Percentiles rank a stretch among this genome's conserved stretches.
Evolutionary conservation across 2,888 invertebrate species (phyloP).

Genomic region (Psylliodes chrysocephalus): DNA sequence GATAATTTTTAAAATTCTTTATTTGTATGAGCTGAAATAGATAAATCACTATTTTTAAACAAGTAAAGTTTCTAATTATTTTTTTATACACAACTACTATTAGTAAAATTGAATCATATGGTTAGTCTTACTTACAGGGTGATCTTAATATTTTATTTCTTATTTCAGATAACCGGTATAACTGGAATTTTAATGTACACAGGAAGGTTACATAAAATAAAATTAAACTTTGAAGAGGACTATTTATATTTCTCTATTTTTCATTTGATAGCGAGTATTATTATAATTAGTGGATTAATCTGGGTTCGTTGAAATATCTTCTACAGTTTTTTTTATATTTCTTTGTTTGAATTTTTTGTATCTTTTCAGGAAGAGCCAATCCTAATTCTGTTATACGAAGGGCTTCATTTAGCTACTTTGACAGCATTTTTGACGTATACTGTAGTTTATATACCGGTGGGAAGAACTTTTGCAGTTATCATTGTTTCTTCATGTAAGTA

Average conservation of each 20-base stretch:
- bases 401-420: constrained; percentile 34
- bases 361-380: constrained; percentile 37
- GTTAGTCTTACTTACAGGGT: too few relatives aligned
- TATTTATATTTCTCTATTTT: constrained; percentile 40
- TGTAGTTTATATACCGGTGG: constrained; percentile 30
- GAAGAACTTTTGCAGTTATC: constrained; percentile 15
- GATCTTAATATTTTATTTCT: too few relatives aligned
- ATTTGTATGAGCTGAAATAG: too few relatives aligned
- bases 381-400: constrained; percentile 32
- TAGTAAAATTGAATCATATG: too few relatives aligned
- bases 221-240: constrained; percentile 28
- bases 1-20: not conserved
- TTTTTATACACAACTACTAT: too few relatives aligned
- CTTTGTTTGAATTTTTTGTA: too few relatives aligned
- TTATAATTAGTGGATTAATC: constrained; percentile 36
- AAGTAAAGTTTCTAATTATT: too few relatives aligned
- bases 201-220: constrained; percentile 20
- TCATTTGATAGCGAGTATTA: constrained; percentile 37
- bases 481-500: constrained; percentile 32
- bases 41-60: too few relatives aligned
- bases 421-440: constrained; percentile 35
- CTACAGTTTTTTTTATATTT: too few relatives aligned
- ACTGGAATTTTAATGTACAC: constrained; percentile 35
- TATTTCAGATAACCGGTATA: constrained; percentile 25
- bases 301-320: too few relatives aligned